Conservation (phyloP, 2,797 vertebrate genomes). For the Enteromius thamalakanensis region DNA sequence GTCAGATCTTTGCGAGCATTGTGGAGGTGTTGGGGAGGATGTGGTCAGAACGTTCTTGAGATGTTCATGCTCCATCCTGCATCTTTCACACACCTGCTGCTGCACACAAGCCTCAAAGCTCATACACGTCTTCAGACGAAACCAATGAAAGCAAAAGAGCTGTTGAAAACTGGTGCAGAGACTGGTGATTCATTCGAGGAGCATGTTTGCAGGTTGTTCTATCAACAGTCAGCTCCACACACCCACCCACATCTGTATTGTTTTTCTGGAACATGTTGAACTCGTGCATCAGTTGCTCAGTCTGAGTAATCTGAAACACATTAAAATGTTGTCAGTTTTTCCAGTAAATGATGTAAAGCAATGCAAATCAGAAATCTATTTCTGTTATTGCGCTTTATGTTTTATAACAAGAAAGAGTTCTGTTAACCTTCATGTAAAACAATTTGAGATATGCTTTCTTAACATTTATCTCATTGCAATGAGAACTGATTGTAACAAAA, state of each 20-base stretch:
- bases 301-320: slow-evolving; percentile 1
- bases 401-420: not conserved
- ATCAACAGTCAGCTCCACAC: slow-evolving; percentile 10
- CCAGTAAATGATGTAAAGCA: not conserved
- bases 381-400: not conserved
- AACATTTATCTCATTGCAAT: not conserved
- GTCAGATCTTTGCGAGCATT: slow-evolving; percentile 13
- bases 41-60: slow-evolving; percentile 47
- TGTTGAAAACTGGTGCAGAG: slow-evolving; percentile 58
- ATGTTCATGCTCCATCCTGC: slow-evolving; percentile 35
- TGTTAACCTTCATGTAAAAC: not conserved
- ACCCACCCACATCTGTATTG: slow-evolving; percentile 13
- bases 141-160: not conserved
- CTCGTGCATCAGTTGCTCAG: not conserved
- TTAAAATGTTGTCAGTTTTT: not conserved
- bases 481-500: not conserved
- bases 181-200: slow-evolving; percentile 38
- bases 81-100: slow-evolving; percentile 35
- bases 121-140: not conserved
- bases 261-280: slow-evolving; percentile 35
- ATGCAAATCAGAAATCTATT: not conserved
- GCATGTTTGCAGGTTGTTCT: slow-evolving; percentile 34
- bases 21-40: slow-evolving; percentile 48
- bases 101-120: slow-evolving; percentile 27
- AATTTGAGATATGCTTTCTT: not conserved